phyloP scores from a whole-genome alignment of 2,113 vertebrate species.

The Eptesicus fuscus region DNA sequence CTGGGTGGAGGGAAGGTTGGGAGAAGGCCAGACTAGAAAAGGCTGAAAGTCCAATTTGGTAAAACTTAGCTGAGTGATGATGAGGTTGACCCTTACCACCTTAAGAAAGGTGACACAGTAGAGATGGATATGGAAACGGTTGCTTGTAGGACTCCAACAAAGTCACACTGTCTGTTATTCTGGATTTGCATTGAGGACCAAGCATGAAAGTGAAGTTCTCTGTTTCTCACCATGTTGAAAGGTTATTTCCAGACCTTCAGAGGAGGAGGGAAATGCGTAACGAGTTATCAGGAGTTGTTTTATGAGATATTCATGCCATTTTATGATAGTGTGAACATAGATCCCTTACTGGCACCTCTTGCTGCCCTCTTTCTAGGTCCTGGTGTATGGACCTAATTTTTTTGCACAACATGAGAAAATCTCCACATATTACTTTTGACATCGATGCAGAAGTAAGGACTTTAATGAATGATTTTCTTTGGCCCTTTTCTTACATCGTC shows the following conservation, averaged over 20 bases:
- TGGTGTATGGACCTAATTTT: background rate
- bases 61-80: background rate
- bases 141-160: background rate
- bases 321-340: background rate
- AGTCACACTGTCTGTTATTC: background rate
- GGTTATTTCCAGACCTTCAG: background rate
- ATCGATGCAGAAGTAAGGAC: background rate
- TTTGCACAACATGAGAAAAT: background rate
- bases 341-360: background rate
- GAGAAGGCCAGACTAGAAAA: background rate
- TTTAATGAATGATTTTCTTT: background rate
- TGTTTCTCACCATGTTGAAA: background rate
- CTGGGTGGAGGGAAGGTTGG: accelerated
- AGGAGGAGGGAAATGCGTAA: background rate
- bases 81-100: background rate
- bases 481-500: background rate
- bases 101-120: background rate
- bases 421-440: background rate
- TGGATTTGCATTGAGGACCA: background rate
- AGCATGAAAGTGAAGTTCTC: background rate
- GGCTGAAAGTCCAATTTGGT: background rate
- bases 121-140: background rate
- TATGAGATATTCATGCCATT: background rate
- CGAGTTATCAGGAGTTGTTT: background rate
- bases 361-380: background rate